Percentiles rank a stretch among this genome's conserved stretches.
These are phyloP conservation scores for Adelosebastes latens DNA, from an alignment of 2,797 vertebrate species.

Conservation along the genomic window DNA sequence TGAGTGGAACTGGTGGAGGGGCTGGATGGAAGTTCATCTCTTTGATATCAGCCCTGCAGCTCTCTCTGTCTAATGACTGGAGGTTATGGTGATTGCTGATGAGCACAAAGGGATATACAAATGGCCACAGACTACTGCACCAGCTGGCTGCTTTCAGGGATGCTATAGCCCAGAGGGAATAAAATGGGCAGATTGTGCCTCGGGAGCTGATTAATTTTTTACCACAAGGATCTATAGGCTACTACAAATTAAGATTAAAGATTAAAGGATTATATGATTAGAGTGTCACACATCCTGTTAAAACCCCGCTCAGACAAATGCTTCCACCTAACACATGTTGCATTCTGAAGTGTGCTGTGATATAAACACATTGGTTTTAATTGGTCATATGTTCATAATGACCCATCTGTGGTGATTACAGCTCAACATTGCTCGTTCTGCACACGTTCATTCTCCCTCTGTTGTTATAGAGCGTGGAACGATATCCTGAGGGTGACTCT, in stretches of 20 bases:
- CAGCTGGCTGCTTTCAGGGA: constrained; percentile 62
- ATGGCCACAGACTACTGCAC: constrained; percentile 44
- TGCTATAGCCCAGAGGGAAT: constrained; percentile 18
- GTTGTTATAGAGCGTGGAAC: background rate
- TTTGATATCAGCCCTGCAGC: constrained; percentile 32
- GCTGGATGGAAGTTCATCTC: constrained; percentile 25
- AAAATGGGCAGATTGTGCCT: constrained; percentile 34
- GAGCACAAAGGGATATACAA: constrained; percentile 51
- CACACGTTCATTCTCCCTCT: background rate
- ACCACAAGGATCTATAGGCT: constrained; percentile 19
- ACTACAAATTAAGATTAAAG: constrained; percentile 19
- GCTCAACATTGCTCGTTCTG: constrained; percentile 1
- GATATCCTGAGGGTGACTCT: background rate
- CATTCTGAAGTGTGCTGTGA: background rate
- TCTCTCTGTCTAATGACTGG: constrained; percentile 41
- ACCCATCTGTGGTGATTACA: constrained; percentile 39
- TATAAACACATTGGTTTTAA: constrained; percentile 2
- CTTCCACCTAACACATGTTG: constrained; percentile 17
- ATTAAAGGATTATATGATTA: background rate
- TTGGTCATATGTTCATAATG: constrained; percentile 14
- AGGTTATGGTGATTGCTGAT: constrained; percentile 61
- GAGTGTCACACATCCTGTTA: background rate
- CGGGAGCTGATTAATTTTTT: constrained; percentile 47
- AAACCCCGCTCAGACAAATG: background rate
- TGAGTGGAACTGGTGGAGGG: background rate